Evolutionary conservation across 2,888 invertebrate genomes (phyloP).

Genomic region (Listrodromus nycthemerus): DNA sequence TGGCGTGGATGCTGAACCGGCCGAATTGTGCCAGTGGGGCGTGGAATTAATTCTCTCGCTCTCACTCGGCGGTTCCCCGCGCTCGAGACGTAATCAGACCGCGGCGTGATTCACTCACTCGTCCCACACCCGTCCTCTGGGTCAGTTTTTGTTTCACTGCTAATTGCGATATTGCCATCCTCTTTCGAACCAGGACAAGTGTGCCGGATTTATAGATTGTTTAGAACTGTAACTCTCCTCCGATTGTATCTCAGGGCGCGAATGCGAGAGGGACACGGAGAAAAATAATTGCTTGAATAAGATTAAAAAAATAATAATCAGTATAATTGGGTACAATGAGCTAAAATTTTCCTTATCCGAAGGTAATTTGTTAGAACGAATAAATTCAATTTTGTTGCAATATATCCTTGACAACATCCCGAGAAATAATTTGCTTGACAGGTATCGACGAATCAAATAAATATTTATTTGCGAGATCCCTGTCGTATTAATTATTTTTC

Average conservation of each 20-base stretch:
- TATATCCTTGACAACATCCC: too few relatives aligned
- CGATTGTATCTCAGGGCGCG: background rate
- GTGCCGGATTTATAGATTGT: constrained; percentile 5
- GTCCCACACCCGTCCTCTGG: too few relatives aligned
- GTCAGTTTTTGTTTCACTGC: constrained; percentile 16
- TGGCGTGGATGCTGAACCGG: background rate
- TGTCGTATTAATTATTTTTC: too few relatives aligned
- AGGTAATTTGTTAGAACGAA: too few relatives aligned
- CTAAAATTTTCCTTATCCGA: too few relatives aligned
- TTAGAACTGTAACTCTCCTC: background rate
- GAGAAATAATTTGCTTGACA: too few relatives aligned
- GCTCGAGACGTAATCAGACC: constrained; percentile 28
- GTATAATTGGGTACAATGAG: too few relatives aligned
- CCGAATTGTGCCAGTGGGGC: constrained; percentile 37
- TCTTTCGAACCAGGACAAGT: background rate
- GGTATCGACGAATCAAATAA: too few relatives aligned
- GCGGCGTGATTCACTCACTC: constrained; percentile 19
- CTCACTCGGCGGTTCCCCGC: background rate
- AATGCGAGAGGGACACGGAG: background rate
- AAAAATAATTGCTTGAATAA: too few relatives aligned
- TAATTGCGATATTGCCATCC: constrained; percentile 3
- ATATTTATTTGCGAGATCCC: too few relatives aligned
- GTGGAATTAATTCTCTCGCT: constrained; percentile 53
- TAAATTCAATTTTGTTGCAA: background rate
- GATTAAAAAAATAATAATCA: too few relatives aligned